These are phyloP conservation scores for Grammomys dolichurus DNA, from an alignment of 2,113 vertebrate genomes.

Conservation along the genomic window DNA sequence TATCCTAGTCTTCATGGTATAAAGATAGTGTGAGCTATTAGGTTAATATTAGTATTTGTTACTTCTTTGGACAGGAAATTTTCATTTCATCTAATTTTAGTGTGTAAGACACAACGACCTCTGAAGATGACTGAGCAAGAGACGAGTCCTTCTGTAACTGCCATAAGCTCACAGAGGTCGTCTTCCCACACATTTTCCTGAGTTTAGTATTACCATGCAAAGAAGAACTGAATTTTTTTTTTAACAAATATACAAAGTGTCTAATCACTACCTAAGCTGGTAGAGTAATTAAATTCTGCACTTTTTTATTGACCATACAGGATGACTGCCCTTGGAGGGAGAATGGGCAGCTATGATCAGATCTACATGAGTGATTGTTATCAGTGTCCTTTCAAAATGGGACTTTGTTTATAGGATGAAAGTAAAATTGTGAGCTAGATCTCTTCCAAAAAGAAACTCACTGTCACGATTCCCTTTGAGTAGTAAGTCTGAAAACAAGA, in stretches of 20 bases:
- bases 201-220: conserved; percentile 41
- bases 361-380: conserved; percentile 63
- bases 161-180: conserved; percentile 35
- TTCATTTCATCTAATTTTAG: conserved; percentile 45
- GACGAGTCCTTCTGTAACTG: not conserved
- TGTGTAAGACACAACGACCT: not conserved
- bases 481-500: conserved; percentile 31
- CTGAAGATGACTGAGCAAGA: not conserved
- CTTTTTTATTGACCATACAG: conserved; percentile 55
- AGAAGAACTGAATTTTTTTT: conserved; percentile 40
- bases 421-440: conserved; percentile 44
- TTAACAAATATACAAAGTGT: conserved; percentile 32
- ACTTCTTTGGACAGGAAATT: not conserved
- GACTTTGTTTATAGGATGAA: conserved; percentile 71
- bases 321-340: conserved; percentile 42
- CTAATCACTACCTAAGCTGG: conserved; percentile 11
- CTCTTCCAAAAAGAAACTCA: conserved; percentile 48
- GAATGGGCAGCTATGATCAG: conserved; percentile 50
- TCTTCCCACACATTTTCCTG: conserved; percentile 41
- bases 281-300: conserved; percentile 56
- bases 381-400: conserved; percentile 56
- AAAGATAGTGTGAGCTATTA: not conserved
- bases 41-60: conserved; percentile 22
- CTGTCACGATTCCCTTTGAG: conserved; percentile 33
- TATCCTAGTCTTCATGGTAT: not conserved